Evolutionary conservation across 2,113 vertebrate genomes (phyloP).

Genomic region (Channa argus): DNA sequence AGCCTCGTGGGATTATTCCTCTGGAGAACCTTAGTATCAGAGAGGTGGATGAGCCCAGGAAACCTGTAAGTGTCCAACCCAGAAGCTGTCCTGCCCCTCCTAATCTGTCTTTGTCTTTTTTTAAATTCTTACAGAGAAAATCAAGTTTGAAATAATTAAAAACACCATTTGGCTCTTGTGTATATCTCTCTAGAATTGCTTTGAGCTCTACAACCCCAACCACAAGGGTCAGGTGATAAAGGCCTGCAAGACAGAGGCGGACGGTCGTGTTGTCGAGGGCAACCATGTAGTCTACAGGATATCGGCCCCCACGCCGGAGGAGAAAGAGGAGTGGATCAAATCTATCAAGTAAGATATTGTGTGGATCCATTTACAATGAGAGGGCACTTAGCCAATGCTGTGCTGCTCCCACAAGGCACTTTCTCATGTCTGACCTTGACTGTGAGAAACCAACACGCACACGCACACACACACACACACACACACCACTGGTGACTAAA

Average conservation of each 20-base stretch:
- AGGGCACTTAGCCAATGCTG: conserved; percentile 64
- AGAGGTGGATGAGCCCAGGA: conserved; percentile 96
- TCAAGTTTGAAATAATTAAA: not conserved
- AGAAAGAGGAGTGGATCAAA: conserved; percentile 99
- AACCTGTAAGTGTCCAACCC: conserved; percentile 86
- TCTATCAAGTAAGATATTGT: conserved; percentile 91
- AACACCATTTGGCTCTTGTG: not conserved
- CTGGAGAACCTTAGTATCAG: conserved; percentile 97
- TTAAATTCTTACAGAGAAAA: not conserved
- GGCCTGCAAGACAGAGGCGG: conserved; percentile 97
- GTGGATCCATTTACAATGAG: conserved; percentile 73
- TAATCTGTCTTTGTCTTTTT: not conserved
- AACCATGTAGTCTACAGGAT: conserved; percentile 99
- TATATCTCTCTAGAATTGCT: conserved; percentile 88
- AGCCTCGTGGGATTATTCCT: conserved; percentile 96
- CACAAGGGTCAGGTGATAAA: conserved; percentile 99
- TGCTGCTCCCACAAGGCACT: conserved; percentile 61
- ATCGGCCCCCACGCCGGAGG: conserved; percentile 95
- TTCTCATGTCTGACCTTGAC: conserved; percentile 79
- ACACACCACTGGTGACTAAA: conserved; percentile 38
- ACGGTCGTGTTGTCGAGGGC: conserved; percentile 96
- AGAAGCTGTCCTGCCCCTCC: not conserved
- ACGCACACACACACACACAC: conserved; percentile 8
- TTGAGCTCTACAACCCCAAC: conserved; percentile 96
- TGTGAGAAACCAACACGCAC: conserved; percentile 39